Evolutionary conservation across 2,113 vertebrate genomes (phyloP).

Genomic region (Alaudala cheleensis): DNA sequence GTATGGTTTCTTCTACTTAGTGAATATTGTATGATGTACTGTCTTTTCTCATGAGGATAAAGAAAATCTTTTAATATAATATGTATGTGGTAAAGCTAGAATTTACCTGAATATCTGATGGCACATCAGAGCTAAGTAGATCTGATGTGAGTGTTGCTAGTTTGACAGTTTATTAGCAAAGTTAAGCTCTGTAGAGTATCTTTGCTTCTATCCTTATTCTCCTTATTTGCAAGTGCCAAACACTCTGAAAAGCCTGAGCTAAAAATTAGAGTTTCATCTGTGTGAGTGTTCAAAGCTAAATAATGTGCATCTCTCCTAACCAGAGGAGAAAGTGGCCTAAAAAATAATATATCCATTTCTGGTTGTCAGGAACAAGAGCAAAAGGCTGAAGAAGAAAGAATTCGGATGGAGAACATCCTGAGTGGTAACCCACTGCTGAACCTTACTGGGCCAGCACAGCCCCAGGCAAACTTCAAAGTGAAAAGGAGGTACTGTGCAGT

Average conservation of each 20-base stretch:
- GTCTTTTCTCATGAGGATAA: neutral
- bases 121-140: neutral
- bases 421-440: conserved; percentile 95
- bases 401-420: conserved; percentile 97
- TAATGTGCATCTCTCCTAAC: neutral
- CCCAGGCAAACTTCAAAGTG: conserved; percentile 88
- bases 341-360: neutral
- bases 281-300: neutral
- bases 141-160: neutral
- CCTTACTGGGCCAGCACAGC: conserved; percentile 85
- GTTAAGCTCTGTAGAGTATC: neutral
- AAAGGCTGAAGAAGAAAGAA: conserved; percentile 96
- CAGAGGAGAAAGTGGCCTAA: neutral
- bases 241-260: neutral
- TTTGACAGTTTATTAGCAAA: neutral
- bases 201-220: neutral
- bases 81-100: neutral
- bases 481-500: conserved; percentile 87
- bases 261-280: neutral
- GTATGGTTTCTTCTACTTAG: neutral
- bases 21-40: neutral
- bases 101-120: neutral
- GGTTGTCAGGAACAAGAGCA: conserved; percentile 91
- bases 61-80: neutral
- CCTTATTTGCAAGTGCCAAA: neutral